Base-by-base conservation (phyloP, 2,113 vertebrate genomes). In the Loxodonta africana region DNA sequence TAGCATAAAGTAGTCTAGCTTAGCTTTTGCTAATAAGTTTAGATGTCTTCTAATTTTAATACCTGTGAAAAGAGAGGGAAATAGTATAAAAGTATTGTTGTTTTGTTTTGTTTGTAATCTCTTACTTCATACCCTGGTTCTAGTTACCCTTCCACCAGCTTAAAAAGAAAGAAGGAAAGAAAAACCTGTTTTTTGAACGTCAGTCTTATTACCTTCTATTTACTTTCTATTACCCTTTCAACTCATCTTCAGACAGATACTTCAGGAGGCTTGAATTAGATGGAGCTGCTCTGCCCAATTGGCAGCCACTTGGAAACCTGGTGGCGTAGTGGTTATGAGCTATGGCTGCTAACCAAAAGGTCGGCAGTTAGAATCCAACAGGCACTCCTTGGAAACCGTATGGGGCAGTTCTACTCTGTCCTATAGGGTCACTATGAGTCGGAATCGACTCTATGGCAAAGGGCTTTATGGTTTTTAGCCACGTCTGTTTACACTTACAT, bases 21-120 rank as follows among this genome's bases (percentile, higher is more conserved):
- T 82, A 77, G 44, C 51, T 86, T 95, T 77, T n/a, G n/a, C 80
- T 44, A 5, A 23, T 76, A 92, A 62, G 17, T 74, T 92, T 65
- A 37, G 6, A 10, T 92, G 83, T 28, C 28, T 33, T 95, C 33
- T 77, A 9, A 17, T 57, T 95, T 85, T 73, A 74, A 78, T 48
- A 60, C 74, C 28, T 8, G 23, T 30, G 37, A n/a, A 62, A 90
- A 65, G 41, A 53, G 73, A 60, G 14, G 41, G 63, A 67, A 77
- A 89, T 41, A 44, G 48, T 74, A 8, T 44, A 44, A 28, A 80
- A 48, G 28, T 46, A 5, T 20, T 69, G 48, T 14, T 65, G 53
- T 57, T 11, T 65, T 69, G 18, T 73, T 18, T 37, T 37, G 30
- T 46, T 41, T 12, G 41, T 69, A n/a, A 51, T 89, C 20, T 65